Evolutionary conservation across 2,888 invertebrate species (phyloP).

Genomic region (Phrixothrix hirtus): DNA sequence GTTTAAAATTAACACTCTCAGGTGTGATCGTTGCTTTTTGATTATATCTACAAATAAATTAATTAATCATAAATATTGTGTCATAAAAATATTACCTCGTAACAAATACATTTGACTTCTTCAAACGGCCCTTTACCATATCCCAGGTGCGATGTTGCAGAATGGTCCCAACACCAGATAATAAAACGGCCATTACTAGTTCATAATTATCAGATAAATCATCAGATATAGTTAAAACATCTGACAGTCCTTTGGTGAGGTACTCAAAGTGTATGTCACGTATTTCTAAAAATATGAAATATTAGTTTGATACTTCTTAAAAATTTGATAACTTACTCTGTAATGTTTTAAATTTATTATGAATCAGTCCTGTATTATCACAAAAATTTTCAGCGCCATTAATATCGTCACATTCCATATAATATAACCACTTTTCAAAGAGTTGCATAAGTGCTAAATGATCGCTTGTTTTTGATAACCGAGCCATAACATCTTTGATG

Average conservation of each 20-base stretch:
- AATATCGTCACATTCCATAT: conserved; percentile 43
- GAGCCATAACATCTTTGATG: conserved; percentile 59
- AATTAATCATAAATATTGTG: not conserved
- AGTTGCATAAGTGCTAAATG: conserved; percentile 64
- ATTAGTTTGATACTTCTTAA: not conserved
- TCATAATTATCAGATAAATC: conserved; percentile 62
- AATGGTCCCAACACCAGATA: conserved; percentile 64
- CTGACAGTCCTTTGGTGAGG: conserved; percentile 56
- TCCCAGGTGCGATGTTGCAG: conserved; percentile 58
- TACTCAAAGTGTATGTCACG: conserved; percentile 62
- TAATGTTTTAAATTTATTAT: conserved; percentile 59
- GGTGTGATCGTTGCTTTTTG: conserved; percentile 62
- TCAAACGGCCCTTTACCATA: conserved; percentile 60
- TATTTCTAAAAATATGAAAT: conserved; percentile 55
- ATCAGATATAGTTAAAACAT: conserved; percentile 52
- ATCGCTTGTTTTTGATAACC: conserved; percentile 63
- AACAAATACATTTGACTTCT: conserved; percentile 55
- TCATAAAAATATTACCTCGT: conserved; percentile 62
- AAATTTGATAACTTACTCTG: conserved; percentile 56
- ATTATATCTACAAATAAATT: conserved; percentile 55
- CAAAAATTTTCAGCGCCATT: conserved; percentile 55
- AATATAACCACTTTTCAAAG: conserved; percentile 59
- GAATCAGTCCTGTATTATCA: conserved; percentile 53
- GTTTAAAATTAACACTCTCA: conserved; percentile 67
- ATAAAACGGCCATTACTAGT: conserved; percentile 61